Evolutionary conservation across 2,888 invertebrate species (phyloP), one percentile per base, ranked within the genome.

Genomic region (Lottia scabra): DNA sequence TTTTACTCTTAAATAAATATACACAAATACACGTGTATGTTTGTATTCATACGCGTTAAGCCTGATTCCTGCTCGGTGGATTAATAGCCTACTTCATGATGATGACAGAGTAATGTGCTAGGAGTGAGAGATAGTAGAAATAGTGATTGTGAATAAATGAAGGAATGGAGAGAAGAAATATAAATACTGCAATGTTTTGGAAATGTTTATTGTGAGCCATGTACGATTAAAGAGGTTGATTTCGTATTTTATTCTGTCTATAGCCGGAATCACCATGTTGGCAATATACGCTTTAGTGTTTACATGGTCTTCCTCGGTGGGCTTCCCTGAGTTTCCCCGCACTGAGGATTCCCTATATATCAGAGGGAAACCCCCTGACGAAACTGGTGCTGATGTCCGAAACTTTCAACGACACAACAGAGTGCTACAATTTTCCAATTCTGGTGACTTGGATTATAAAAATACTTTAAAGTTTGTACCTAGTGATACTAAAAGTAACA

Each of bases 341-440:
- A 56, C 19, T 23, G 23, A 23, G 56, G 13, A 23, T 23, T 23
- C 23, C 23, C 8, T 56, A 13, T 56, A 56, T 19, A 56, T 23
- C 10, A 56, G 56, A 56, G 56, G 23, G 8, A 56, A 56, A 56
- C 56, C 56, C 8, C 56, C 56, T 1, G 38, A 38, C 56, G 56
- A 56, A 23, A 56, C 56, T 23, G 19, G 23, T 23, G 19, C 23
- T 10, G 56, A 56, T 56, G 56, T 56, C 56, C 56, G 23, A 56
- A 56, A 56, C 56, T 23, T 56, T 56, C 56, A 56, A 56, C 56
- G 56, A 56, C 56, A 56, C 23, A 56, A 56, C 23, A 19, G 56
- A 19, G 56, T 23, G 23, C 23, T 56, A 23, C 56, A 56, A 56
- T 56, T 12, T 56, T 56, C 56, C 19, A 56, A 56, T 23, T 56